These are phyloP conservation scores for Antidorcas marsupialis DNA, from an alignment of 2,113 vertebrate species.

Conservation along the genomic window DNA sequence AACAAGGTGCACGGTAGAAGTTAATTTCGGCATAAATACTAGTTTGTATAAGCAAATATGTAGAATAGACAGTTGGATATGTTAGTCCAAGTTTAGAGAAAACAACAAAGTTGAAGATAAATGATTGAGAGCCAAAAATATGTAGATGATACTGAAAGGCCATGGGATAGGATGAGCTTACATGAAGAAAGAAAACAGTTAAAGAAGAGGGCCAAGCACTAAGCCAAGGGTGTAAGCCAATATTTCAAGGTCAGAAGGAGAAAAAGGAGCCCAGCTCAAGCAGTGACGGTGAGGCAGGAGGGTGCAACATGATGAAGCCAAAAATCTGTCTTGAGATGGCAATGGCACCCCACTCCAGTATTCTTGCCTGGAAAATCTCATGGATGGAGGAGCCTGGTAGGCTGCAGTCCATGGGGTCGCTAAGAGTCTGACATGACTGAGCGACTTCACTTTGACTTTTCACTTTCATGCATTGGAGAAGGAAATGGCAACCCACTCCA, in stretches of 20 bases:
- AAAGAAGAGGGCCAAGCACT: not conserved
- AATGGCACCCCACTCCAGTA: too few relatives aligned
- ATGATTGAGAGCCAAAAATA: not conserved
- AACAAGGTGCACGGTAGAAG: not conserved
- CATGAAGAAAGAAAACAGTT: not conserved
- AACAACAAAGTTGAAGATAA: not conserved
- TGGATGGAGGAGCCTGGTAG: too few relatives aligned
- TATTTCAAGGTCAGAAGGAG: not conserved
- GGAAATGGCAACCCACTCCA: too few relatives aligned
- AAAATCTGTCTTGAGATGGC: not conserved
- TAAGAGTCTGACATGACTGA: too few relatives aligned
- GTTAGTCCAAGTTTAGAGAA: not conserved
- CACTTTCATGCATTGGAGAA: too few relatives aligned
- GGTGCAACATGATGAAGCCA: not conserved
- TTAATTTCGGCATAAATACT: not conserved
- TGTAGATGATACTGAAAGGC: not conserved
- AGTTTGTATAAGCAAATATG: not conserved
- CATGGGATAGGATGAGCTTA: not conserved
- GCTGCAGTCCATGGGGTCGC: too few relatives aligned
- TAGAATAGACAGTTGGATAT: not conserved
- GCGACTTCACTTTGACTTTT: too few relatives aligned
- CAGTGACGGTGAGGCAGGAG: not conserved
- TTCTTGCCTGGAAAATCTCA: too few relatives aligned
- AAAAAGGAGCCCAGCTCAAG: not conserved
- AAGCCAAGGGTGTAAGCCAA: not conserved